These are phyloP conservation scores for Lepidurus packardi DNA, from an alignment of 1,140 invertebrate species.

Conservation along the genomic window DNA sequence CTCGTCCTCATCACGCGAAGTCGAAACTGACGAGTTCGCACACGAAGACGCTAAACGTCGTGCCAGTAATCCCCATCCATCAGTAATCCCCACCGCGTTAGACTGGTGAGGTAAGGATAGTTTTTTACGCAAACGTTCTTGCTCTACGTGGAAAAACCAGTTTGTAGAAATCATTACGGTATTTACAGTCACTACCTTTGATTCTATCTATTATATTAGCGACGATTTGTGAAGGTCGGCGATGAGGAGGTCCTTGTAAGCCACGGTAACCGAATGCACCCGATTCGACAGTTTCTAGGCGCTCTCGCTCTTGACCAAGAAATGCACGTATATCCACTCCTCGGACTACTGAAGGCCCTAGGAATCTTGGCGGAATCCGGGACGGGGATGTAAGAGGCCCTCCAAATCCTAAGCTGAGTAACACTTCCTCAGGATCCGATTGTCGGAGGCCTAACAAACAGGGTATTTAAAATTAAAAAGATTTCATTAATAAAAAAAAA, in stretches of 20 bases:
- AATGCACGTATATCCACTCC: slow-evolving; percentile 22
- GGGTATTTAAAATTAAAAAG: not conserved
- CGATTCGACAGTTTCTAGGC: not conserved
- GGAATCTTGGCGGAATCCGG: slow-evolving; percentile 24
- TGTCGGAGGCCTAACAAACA: slow-evolving; percentile 5
- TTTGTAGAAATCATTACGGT: not conserved
- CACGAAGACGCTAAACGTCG: not conserved
- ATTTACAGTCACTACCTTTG: not conserved
- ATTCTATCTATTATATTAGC: slow-evolving; percentile 1
- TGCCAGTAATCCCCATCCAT: not conserved
- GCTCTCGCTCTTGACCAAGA: slow-evolving; percentile 22
- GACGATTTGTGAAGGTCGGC: not conserved
- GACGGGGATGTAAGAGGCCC: not conserved
- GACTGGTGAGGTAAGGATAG: not conserved
- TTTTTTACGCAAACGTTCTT: not conserved
- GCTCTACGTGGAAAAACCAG: not conserved
- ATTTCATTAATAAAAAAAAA: not conserved
- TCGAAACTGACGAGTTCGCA: not conserved
- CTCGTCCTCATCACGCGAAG: too few relatives aligned
- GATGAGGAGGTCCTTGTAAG: slow-evolving; percentile 12
- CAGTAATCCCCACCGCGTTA: too few relatives aligned
- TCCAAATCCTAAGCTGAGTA: slow-evolving; percentile 24
- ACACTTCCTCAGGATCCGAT: slow-evolving; percentile 26
- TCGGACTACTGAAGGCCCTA: slow-evolving; percentile 14
- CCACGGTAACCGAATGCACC: slow-evolving; percentile 24